phyloP scores from a whole-genome alignment of 2,113 vertebrate species.

The Tylochromis polylepis region DNA sequence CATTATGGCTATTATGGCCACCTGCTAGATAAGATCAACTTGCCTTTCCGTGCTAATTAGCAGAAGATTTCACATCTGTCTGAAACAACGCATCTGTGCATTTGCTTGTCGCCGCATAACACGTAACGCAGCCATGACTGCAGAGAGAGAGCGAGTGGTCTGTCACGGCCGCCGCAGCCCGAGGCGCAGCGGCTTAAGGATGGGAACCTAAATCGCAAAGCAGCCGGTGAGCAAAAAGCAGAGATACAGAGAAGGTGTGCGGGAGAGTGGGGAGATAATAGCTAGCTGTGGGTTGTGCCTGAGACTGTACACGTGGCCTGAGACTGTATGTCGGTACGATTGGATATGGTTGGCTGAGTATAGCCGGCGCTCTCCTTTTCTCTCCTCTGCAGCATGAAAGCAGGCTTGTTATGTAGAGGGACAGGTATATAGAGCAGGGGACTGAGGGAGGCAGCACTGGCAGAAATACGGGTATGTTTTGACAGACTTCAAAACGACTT shows the following conservation, averaged over 20 bases:
- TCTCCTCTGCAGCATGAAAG: constrained; percentile 22
- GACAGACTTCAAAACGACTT: neutral
- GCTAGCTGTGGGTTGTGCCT: constrained; percentile 28
- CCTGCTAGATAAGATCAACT: constrained; percentile 12
- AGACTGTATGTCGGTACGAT: constrained; percentile 46
- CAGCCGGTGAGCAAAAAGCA: constrained; percentile 13
- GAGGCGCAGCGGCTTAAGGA: constrained; percentile 52
- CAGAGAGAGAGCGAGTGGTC: neutral
- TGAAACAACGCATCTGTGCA: constrained; percentile 1
- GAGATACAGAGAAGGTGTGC: constrained; percentile 43
- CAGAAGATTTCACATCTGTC: constrained; percentile 2
- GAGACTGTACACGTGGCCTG: constrained; percentile 14
- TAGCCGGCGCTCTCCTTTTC: neutral
- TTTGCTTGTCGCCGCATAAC: neutral
- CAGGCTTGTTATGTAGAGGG: constrained; percentile 16
- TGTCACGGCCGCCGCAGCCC: constrained; percentile 9
- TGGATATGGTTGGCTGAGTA: constrained; percentile 50
- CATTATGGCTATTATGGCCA: neutral
- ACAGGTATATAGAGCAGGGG: neutral
- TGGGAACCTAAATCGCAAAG: constrained; percentile 37
- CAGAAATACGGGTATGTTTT: neutral
- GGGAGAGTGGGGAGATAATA: constrained; percentile 33
- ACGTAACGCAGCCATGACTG: neutral
- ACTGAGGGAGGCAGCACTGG: neutral
- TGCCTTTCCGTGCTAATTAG: neutral